phyloP scores from a whole-genome alignment of 2,797 vertebrate species.

The Prunella strophiata region DNA sequence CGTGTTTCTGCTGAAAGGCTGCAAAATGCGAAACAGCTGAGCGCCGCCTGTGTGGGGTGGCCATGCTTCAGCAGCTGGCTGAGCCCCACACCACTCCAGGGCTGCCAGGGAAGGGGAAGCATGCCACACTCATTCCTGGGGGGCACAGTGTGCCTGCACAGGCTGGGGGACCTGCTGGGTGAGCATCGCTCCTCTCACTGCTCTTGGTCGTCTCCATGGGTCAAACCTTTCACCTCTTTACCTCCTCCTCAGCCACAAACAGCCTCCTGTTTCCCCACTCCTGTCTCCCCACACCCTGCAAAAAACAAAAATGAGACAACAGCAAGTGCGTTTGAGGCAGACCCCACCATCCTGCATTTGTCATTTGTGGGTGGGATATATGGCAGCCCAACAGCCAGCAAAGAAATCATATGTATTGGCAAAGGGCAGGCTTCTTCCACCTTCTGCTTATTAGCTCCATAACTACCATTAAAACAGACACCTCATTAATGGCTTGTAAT shows the following conservation, averaged over 20 bases:
- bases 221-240: not conserved
- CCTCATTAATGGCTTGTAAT: constrained; percentile 68
- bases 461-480: constrained; percentile 38
- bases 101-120: fast-evolving
- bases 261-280: not conserved
- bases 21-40: not conserved
- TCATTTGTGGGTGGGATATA: not conserved
- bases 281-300: not conserved
- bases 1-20: not conserved
- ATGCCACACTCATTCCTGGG: fast-evolving
- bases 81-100: not conserved
- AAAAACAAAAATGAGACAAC: not conserved
- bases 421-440: constrained; percentile 33
- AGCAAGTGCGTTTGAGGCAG: not conserved
- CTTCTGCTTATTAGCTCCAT: not conserved
- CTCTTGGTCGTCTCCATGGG: fast-evolving
- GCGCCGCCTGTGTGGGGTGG: fast-evolving
- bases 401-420: constrained; percentile 21
- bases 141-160: fast-evolving
- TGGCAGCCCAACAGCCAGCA: not conserved
- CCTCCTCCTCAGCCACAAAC: not conserved
- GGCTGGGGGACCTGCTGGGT: not conserved
- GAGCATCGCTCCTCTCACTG: not conserved
- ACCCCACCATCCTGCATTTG: not conserved
- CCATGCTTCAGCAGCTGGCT: not conserved